Conservation (phyloP, 2,888 invertebrate species). For the Caenorhabditis angaria region DNA sequence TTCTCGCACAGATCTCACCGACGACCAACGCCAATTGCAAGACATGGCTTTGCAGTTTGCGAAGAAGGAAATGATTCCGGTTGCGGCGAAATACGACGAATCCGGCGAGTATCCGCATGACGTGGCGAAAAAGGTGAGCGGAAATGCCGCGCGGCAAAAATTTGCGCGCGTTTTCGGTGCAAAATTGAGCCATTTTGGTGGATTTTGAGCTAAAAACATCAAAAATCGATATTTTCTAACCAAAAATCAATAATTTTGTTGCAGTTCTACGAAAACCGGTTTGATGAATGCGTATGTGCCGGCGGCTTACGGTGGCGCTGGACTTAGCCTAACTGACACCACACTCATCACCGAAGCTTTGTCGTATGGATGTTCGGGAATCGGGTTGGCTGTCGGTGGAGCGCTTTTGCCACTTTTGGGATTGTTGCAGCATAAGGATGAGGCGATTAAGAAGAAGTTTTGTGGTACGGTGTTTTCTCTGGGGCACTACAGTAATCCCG, state of each 20-base stretch:
- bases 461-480: not conserved
- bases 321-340: not conserved
- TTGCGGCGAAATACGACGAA: conserved; percentile 7
- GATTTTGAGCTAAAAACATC: too few species aligned
- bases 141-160: too few species aligned
- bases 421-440: not conserved
- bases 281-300: not conserved
- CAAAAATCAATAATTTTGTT: not conserved
- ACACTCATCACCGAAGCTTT: conserved; percentile 3
- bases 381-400: not conserved
- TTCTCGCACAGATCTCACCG: not conserved
- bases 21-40: not conserved
- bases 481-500: not conserved
- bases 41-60: conserved; percentile 4
- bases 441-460: conserved; percentile 9
- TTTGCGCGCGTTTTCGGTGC: too few species aligned
- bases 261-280: not conserved
- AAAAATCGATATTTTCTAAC: too few species aligned
- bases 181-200: too few species aligned
- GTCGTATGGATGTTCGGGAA: conserved; percentile 10
- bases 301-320: conserved; percentile 9
- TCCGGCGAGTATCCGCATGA: conserved; percentile 9
- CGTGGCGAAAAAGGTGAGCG: not conserved
- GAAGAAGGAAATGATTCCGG: conserved; percentile 7
- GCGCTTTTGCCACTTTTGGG: not conserved